Percentiles rank a stretch among this genome's conserved stretches.
Evolutionary conservation across 2,797 vertebrate genomes (phyloP).

Genomic region (Staurois parvus): DNA sequence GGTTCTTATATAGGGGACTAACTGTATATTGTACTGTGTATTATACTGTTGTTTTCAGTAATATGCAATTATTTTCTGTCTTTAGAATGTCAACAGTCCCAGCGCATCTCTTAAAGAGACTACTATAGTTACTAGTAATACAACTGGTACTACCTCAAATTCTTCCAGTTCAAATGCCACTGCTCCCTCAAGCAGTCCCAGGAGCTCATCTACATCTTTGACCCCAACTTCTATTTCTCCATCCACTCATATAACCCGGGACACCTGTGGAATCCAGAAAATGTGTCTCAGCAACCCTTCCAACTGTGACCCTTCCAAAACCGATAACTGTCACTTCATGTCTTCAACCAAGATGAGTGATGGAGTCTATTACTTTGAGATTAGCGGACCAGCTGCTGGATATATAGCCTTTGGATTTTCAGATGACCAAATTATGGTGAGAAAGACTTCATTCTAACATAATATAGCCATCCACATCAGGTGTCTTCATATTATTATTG

Average conservation of each 20-base stretch:
- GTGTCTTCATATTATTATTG: background rate
- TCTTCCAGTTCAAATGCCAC: background rate
- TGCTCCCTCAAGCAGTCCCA: background rate
- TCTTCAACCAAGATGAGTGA: conserved; percentile 64
- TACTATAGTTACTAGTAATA: background rate
- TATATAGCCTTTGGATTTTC: conserved; percentile 82
- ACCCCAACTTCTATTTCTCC: background rate
- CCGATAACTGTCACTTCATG: conserved; percentile 74
- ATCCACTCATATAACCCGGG: conserved; percentile 61
- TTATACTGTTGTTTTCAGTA: no score
- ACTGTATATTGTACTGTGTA: no score
- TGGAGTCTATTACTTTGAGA: conserved; percentile 67
- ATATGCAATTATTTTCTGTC: no score
- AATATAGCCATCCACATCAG: no score
- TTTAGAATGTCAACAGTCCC: conserved; percentile 6
- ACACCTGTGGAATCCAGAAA: conserved; percentile 73
- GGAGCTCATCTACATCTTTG: background rate
- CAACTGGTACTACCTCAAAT: background rate
- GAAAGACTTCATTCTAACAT: background rate
- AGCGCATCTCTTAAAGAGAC: background rate
- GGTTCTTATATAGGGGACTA: no score
- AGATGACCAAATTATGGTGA: conserved; percentile 80
- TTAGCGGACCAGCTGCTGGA: conserved; percentile 73
- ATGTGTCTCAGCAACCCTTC: conserved; percentile 76
- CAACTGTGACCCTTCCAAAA: conserved; percentile 72